phyloP scores from a whole-genome alignment of 2,797 vertebrate species.

The Sebastes goodei region DNA sequence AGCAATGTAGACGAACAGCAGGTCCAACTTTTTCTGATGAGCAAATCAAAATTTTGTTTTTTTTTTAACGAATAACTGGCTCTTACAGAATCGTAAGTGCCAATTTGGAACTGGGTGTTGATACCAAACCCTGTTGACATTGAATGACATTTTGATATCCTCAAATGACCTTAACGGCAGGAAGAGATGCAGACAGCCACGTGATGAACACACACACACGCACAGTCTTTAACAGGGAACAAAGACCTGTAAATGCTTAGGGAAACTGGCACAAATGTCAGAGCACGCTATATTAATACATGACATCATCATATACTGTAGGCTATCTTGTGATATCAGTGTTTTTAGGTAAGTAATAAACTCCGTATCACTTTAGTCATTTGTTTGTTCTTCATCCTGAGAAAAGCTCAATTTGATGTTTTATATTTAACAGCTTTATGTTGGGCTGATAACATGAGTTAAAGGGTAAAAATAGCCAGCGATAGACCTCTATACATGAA shows the following conservation, averaged over 20 bases:
- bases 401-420: neutral
- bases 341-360: neutral
- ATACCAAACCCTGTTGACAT: neutral
- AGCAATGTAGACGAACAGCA: neutral
- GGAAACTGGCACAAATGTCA: conserved; percentile 5
- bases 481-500: neutral
- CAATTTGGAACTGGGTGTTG: neutral
- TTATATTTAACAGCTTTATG: neutral
- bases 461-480: neutral
- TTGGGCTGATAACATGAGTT: neutral
- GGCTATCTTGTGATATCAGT: neutral
- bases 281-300: neutral
- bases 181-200: conserved; percentile 53
- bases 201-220: conserved; percentile 31
- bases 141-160: conserved; percentile 40
- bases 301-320: neutral
- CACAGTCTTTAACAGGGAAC: neutral
- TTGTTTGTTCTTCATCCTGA: neutral
- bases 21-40: neutral
- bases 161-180: conserved; percentile 47
- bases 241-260: conserved; percentile 17
- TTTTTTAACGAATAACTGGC: neutral
- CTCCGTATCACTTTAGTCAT: neutral
- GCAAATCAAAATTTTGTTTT: neutral
- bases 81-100: neutral